Base-by-base conservation (phyloP, 37 sponge, comb jelly and placozoan genomes). In the Axinella damicornis region DNA sequence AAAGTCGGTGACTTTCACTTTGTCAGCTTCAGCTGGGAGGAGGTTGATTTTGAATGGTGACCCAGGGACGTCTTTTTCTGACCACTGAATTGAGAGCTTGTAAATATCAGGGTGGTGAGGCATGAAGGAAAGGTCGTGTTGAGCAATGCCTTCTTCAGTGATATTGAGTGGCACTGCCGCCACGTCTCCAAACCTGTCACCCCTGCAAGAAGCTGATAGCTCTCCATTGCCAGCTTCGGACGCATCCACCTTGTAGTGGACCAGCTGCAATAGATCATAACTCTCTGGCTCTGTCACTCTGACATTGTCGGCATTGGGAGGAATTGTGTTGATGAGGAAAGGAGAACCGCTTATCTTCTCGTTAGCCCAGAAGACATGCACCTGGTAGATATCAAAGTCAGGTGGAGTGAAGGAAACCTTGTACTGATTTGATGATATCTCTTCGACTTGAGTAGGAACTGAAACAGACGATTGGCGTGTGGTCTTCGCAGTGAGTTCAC, bases 211-310 rank as follows among this genome's bases (percentile, higher is more conserved):
- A 15, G 90, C 69, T 0, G 41, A 69, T n/a, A 93, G 83, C 21
- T 71, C 46, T 21, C 94, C 90, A 31, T 70, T 69, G 5, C 94
- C 94, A 46, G 94, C 94, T 28, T 93, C 34, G 22, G 73, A 56
- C 17, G 83, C 69, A 73, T 93, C 90, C 58, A 88, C 63, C 27
- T 61, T 73, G 77, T 55, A 81, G 6, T 55, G 9, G 1, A 89
- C 33, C 0, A 74, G 74, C 38, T 78, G 22, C 13, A 28, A 35
- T 35, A 82, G 57, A 16, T 79, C 74, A 24, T 53, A 57, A 35
- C 38, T 68, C 18, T 86, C 83, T 31, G 87, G 82, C 82, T 82
- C 61, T 5, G 73, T 73, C 0, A 86, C 90, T 36, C 62, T 60
- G 25, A 89, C 84, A 18, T 82, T 73, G 39, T 68, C 65, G 30